phyloP scores from a whole-genome alignment of 35 echinoderm and acorn worm species.

The Apostichopus japonicus region DNA sequence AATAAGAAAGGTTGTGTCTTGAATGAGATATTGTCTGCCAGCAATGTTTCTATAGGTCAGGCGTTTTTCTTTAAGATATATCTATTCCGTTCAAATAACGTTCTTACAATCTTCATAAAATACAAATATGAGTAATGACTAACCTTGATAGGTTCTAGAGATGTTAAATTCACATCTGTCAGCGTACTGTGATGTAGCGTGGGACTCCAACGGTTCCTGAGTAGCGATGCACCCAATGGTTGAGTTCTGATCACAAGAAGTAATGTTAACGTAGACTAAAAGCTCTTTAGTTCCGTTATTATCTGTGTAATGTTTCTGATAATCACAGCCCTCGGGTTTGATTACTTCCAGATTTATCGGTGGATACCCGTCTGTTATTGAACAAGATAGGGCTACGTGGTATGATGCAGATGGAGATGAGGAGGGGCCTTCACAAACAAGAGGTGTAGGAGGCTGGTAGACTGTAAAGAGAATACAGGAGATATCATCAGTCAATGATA shows the following conservation, averaged over 20 bases:
- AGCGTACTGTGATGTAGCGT: background rate
- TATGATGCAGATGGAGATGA: background rate
- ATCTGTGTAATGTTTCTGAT: background rate
- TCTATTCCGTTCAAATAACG: too few relatives aligned
- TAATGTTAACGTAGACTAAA: background rate
- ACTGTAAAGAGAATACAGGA: background rate
- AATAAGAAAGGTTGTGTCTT: too few relatives aligned
- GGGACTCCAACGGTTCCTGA: background rate
- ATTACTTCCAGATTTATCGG: background rate
- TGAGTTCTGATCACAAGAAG: conserved; percentile 8
- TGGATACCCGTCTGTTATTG: background rate
- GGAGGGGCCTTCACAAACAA: background rate
- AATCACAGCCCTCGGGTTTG: background rate
- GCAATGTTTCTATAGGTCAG: too few relatives aligned
- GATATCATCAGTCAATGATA: background rate
- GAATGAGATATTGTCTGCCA: too few relatives aligned
- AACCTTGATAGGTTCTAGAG: background rate
- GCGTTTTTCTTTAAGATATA: too few relatives aligned
- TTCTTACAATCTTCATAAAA: too few relatives aligned
- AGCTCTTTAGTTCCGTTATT: background rate
- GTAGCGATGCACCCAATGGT: conserved; percentile 1
- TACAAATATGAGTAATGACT: background rate
- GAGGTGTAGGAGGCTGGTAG: background rate
- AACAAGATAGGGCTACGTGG: background rate
- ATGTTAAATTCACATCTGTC: background rate